These are phyloP conservation scores for Protodeltote pygarga DNA, from an alignment of 2,888 invertebrate species.

Conservation along the genomic window DNA sequence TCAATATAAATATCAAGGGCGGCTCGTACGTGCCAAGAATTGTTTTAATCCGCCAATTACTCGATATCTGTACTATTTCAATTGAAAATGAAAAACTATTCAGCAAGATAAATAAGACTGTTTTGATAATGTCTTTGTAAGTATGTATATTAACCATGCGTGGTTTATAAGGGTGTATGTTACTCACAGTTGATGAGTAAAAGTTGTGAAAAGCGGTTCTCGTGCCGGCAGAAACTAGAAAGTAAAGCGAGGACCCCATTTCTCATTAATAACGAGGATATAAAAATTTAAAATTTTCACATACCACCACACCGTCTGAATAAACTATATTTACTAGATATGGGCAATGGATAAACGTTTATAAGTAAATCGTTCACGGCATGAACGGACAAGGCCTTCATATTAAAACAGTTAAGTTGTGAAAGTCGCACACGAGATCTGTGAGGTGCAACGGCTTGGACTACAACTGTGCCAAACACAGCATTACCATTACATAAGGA, in stretches of 20 bases:
- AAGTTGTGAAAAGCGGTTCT: conserved; percentile 62
- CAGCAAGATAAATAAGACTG: no score
- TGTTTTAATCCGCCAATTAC: no score
- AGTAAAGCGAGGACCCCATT: conserved; percentile 59
- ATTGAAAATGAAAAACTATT: no score
- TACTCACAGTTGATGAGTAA: conserved; percentile 44
- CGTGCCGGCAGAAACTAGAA: conserved; percentile 67
- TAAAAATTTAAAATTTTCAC: conserved; percentile 49
- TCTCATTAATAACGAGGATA: conserved; percentile 59
- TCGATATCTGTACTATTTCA: no score
- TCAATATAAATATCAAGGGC: no score
- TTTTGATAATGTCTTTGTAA: no score
- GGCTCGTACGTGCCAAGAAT: no score
- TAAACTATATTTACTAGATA: conserved; percentile 15
- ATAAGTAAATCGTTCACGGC: conserved; percentile 52
- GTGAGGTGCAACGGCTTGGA: conserved; percentile 57
- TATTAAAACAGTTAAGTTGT: conserved; percentile 60
- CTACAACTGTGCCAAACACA: conserved; percentile 57
- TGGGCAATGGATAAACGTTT: conserved; percentile 43
- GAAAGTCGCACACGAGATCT: conserved; percentile 63
- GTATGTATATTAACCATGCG: conserved; percentile 31
- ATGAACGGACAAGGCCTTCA: conserved; percentile 60
- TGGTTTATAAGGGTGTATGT: conserved; percentile 52
- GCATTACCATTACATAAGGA: conserved; percentile 56
- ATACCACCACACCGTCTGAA: conserved; percentile 1